A percentile compares a stretch with the other conserved stretches of the same genome.
Evolutionary conservation across 35 echinoderm and acorn worm species (phyloP).

Genomic region (Apostichopus japonicus): DNA sequence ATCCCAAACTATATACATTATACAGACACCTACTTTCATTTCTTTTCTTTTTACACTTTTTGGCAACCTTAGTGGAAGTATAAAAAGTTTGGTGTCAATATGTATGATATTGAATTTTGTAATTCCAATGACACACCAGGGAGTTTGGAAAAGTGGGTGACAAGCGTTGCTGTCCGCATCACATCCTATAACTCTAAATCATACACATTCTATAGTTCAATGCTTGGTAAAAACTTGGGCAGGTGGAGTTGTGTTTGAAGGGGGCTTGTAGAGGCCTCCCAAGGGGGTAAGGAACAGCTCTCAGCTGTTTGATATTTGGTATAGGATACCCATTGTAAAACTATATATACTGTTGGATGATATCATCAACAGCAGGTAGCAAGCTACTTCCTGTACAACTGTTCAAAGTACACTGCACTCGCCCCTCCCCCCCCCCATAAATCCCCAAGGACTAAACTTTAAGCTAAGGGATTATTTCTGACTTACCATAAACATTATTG

Average conservation of each 20-base stretch:
- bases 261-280: not conserved
- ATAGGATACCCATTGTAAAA: not conserved
- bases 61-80: not conserved
- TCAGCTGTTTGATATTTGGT: conserved; percentile 28
- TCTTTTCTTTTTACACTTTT: not conserved
- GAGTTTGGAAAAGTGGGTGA: not conserved
- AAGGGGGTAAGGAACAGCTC: not conserved
- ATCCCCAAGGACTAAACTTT: not conserved
- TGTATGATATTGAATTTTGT: not conserved
- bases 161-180: not conserved
- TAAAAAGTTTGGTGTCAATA: not conserved
- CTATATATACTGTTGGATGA: not conserved
- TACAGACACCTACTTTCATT: not conserved
- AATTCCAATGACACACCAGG: not conserved
- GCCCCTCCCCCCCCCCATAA: not conserved
- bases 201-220: not conserved
- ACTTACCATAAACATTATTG: not conserved
- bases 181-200: conserved; percentile 48
- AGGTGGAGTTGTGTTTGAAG: conserved; percentile 1
- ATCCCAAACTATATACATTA: too few relatives aligned
- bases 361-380: not conserved
- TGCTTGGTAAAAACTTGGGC: conserved; percentile 18
- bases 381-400: conserved; percentile 21
- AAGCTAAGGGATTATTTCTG: not conserved
- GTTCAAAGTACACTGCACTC: conserved; percentile 31